Base-by-base conservation (phyloP, 1,140 invertebrate species). In the Eupristina koningsbergeri region DNA sequence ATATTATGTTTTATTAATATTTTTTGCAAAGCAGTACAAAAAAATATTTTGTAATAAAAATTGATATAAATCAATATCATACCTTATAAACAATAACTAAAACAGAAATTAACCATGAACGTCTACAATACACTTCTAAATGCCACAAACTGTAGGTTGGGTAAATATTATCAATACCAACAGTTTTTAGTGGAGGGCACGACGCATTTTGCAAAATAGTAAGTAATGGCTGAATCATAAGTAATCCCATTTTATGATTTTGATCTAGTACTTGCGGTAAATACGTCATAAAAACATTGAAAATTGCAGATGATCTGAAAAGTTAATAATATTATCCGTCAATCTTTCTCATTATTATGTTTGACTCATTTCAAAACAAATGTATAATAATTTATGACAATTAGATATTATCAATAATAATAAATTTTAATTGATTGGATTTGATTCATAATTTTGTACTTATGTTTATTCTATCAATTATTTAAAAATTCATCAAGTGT, bases 51-150 rank as follows among this genome's bases (percentile, higher is more conserved):
- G 41, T 11, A 11, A 7, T 11, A 45, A 45, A 45, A 45, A 45
- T 7, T 45, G 6, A 36, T 36, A 15, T 67, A 29, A 41, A 39
- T 69, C 29, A 50, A 63, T 79, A 61, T 5, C 31, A 45, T 92
- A 98, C 98, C 94, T 99, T 99, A 89, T 99, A 99, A 0, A 99
- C 93, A 85, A 99, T 95, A 19, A 99, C 97, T n/a, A 99, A 94
- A 29, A 99, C 89, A 34, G 98, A 94, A 93, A 97, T 96, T 29
- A 99, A 94, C 99, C 99, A 99, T 83, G 96, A 96, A 79, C 97
- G 94, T 31, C 98, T 93, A 5, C 96, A 95, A 89, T 97, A 95
- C 11, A 96, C 94, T 88, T 98, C 96, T 77, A 99, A 92, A 87
- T 95, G 95, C 96, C 97, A 98, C 15, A 99, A 92, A 36, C 97